Percentiles rank a stretch among this genome's conserved stretches.
Conservation (phyloP, 2,113 vertebrate species). For the Hippopotamus amphibius region DNA sequence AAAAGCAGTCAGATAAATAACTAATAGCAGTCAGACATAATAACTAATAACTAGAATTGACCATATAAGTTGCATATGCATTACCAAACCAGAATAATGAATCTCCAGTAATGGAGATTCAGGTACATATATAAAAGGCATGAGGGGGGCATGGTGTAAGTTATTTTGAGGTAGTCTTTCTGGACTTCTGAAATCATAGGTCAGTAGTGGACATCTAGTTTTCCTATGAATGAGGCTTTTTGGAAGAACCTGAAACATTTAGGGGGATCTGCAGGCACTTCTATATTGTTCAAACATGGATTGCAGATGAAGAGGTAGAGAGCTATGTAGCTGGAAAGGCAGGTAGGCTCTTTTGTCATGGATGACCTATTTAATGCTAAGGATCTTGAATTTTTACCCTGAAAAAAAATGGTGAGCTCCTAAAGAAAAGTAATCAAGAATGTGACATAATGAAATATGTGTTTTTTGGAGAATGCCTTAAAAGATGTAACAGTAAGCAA, state of each 20-base stretch:
- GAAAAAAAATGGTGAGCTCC: background rate
- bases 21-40: background rate
- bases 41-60: background rate
- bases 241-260: background rate
- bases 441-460: background rate
- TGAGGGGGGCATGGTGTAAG: background rate
- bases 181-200: background rate
- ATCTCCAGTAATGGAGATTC: background rate
- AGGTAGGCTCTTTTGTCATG: background rate
- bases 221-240: background rate
- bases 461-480: background rate
- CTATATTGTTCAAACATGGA: background rate
- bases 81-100: slow-evolving; percentile 2
- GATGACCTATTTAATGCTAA: slow-evolving; percentile 20
- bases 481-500: background rate
- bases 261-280: background rate
- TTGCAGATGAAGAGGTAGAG: background rate
- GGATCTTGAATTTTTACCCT: background rate
- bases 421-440: background rate
- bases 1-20: background rate
- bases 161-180: background rate
- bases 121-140: background rate
- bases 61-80: background rate
- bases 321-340: background rate
- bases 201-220: background rate